A percentile compares a stretch with the other conserved stretches of the same genome.
Conservation (phyloP, 1,140 invertebrate genomes). For the Vanessa atalanta region DNA sequence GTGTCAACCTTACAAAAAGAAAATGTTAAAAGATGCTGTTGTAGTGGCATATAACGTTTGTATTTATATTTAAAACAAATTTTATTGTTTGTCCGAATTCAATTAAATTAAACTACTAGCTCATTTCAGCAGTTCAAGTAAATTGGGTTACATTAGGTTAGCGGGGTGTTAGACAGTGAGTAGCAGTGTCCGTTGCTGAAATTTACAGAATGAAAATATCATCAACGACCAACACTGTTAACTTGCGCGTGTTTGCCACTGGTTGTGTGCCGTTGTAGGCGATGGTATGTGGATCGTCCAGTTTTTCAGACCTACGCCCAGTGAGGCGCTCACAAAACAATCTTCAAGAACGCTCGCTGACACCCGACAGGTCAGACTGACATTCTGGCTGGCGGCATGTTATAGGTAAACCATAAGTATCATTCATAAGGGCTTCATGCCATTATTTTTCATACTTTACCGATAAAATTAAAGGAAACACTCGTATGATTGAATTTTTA, state of each 20-base stretch:
- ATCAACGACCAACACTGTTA: conserved; percentile 75
- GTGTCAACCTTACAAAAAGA: conserved; percentile 66
- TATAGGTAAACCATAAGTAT: conserved; percentile 80
- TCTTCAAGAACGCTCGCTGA: conserved; percentile 66
- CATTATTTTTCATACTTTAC: conserved; percentile 59
- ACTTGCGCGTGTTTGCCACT: conserved; percentile 66
- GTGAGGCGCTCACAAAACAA: conserved; percentile 72
- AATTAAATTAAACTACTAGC: conserved; percentile 46
- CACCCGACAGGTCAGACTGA: conserved; percentile 73
- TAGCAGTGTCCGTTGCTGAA: conserved; percentile 77
- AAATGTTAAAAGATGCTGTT: conserved; percentile 60
- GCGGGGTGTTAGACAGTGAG: conserved; percentile 59
- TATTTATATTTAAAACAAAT: background rate
- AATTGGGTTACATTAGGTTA: conserved; percentile 54
- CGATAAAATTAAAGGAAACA: conserved; percentile 30
- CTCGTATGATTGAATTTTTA: conserved; percentile 9
- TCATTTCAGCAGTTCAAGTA: conserved; percentile 60
- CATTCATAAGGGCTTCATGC: conserved; percentile 77
- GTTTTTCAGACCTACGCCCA: conserved; percentile 79
- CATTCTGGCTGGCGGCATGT: conserved; percentile 75
- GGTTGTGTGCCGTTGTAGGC: conserved; percentile 77
- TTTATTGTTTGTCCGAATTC: conserved; percentile 45
- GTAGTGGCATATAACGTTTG: conserved; percentile 15
- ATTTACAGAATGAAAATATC: conserved; percentile 74
- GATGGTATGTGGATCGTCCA: conserved; percentile 81